phyloP scores from a whole-genome alignment of 1,140 invertebrate species.

The Zaprionus camerounensis region DNA sequence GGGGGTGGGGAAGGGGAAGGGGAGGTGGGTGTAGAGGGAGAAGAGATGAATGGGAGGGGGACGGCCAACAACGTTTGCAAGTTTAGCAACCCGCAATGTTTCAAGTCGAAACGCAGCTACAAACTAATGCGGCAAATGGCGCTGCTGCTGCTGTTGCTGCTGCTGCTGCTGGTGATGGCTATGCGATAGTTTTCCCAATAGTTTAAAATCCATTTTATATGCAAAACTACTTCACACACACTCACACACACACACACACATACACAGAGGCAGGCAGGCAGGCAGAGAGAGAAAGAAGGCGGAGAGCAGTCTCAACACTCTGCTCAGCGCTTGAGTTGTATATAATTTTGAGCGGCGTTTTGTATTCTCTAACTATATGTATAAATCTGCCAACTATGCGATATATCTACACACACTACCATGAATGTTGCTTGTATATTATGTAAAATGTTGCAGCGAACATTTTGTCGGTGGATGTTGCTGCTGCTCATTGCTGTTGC shows the following conservation, averaged over 20 bases:
- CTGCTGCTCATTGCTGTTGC: constrained; percentile 17
- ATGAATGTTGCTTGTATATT: constrained; percentile 62
- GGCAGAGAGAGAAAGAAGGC: not conserved
- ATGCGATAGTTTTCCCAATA: constrained; percentile 73
- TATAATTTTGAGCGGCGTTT: constrained; percentile 65
- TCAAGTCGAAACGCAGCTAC: constrained; percentile 51
- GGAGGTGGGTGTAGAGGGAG: not conserved
- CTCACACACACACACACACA: constrained; percentile 30
- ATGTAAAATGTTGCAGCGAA: constrained; percentile 79
- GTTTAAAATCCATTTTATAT: constrained; percentile 78
- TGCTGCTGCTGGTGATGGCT: constrained; percentile 7
- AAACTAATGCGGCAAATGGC: constrained; percentile 57
- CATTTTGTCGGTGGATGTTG: constrained; percentile 54
- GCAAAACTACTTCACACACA: constrained; percentile 50
- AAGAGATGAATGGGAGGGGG: not conserved
- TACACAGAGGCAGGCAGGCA: not conserved
- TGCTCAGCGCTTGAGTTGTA: constrained; percentile 37
- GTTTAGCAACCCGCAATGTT: constrained; percentile 48
- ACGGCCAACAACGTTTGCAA: constrained; percentile 12
- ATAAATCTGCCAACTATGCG: constrained; percentile 61
- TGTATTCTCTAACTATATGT: constrained; percentile 62
- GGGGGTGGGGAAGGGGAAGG: not conserved
- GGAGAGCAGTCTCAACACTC: constrained; percentile 31
- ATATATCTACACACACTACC: constrained; percentile 28
- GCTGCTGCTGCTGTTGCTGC: not conserved